These are phyloP conservation scores for Carapus acus DNA, from an alignment of 2,797 vertebrate genomes.

Conservation along the genomic window DNA sequence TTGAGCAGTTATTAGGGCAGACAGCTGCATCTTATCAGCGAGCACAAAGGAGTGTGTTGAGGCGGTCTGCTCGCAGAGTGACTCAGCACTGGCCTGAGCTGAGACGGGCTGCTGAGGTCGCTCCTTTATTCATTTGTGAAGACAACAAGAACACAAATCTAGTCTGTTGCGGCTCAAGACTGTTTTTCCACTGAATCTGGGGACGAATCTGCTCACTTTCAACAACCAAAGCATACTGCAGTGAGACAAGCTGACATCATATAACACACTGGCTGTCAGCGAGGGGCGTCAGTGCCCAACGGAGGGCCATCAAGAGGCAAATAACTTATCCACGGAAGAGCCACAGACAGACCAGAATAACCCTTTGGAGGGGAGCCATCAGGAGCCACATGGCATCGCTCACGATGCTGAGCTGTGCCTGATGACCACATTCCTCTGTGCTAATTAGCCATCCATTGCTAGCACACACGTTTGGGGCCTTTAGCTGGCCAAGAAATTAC, in stretches of 20 bases:
- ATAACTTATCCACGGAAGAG: conserved; percentile 18
- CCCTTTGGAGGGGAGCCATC: conserved; percentile 27
- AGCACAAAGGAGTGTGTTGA: conserved; percentile 59
- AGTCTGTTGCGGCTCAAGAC: not conserved
- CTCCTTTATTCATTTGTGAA: conserved; percentile 9
- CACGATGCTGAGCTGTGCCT: not conserved
- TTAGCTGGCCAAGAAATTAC: no score
- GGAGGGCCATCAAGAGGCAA: not conserved
- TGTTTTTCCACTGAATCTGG: not conserved
- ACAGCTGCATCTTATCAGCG: conserved; percentile 65
- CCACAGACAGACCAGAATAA: conserved; percentile 15
- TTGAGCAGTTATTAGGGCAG: conserved; percentile 49
- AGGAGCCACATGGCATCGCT: conserved; percentile 22
- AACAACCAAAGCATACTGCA: not conserved
- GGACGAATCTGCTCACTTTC: no score
- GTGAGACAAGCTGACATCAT: no score
- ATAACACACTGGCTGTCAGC: no score
- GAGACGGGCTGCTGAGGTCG: conserved; percentile 39
- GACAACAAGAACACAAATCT: no score
- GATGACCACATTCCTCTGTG: not conserved
- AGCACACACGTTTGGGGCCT: no score
- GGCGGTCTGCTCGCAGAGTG: conserved; percentile 50
- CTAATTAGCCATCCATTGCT: not conserved
- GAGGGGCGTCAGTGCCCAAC: not conserved
- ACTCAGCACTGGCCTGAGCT: conserved; percentile 54